Evolutionary conservation across 1,140 invertebrate species (phyloP).

Genomic region (Cepaea nemoralis): DNA sequence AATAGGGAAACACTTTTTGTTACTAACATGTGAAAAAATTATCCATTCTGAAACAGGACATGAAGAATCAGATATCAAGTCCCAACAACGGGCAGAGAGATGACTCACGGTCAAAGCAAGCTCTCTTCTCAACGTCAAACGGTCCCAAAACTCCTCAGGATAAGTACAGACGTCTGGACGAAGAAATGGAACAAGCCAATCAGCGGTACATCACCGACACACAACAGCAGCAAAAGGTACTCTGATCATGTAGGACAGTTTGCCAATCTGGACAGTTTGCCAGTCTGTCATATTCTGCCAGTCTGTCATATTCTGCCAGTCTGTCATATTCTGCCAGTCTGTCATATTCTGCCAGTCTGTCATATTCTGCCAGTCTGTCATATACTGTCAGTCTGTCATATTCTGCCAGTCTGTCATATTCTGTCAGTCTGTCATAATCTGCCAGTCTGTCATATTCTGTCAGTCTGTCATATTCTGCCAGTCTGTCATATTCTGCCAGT

Average conservation of each 20-base stretch:
- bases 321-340: no score
- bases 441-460: no score
- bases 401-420: no score
- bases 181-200: constrained; percentile 85
- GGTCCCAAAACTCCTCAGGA: constrained; percentile 71
- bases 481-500: no score
- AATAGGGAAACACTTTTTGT: no score
- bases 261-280: no score
- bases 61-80: constrained; percentile 87
- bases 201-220: constrained; percentile 76
- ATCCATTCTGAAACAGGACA: constrained; percentile 79
- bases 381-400: no score
- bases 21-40: not conserved
- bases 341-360: no score
- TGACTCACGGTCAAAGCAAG: constrained; percentile 81
- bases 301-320: not conserved
- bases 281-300: not conserved
- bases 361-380: no score
- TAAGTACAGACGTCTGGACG: constrained; percentile 90
- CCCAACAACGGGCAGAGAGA: constrained; percentile 75
- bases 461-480: no score
- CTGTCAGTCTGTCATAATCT: no score
- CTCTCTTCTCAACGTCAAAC: constrained; percentile 56
- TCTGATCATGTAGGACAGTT: not conserved
- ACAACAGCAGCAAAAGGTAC: constrained; percentile 71